Evolutionary conservation across 2,797 vertebrate genomes (phyloP).

Genomic region (Mus spretus): DNA sequence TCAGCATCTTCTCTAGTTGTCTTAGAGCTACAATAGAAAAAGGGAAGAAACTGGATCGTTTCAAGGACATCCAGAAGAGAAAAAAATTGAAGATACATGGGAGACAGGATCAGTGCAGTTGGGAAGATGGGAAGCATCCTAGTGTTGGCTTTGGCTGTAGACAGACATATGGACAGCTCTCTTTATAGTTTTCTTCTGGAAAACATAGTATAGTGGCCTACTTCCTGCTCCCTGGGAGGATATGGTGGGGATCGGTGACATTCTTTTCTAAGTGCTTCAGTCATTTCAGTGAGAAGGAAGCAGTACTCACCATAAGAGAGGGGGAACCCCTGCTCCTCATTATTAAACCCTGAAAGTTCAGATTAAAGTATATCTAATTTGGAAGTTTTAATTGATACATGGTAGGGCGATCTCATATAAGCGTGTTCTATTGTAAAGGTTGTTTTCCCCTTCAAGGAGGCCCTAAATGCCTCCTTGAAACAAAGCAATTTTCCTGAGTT

Average conservation of each 20-base stretch:
- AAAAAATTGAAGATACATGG: neutral
- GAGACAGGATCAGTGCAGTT: neutral
- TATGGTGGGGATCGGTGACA: neutral
- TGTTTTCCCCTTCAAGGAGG: neutral
- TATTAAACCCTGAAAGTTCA: slow-evolving; percentile 9
- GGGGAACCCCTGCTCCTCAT: neutral
- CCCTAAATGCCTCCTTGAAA: slow-evolving; percentile 43
- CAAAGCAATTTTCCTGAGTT: slow-evolving; percentile 30
- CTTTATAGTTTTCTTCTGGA: neutral
- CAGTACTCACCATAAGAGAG: neutral
- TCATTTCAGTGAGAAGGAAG: neutral
- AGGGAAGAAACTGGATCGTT: neutral
- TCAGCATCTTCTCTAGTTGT: neutral
- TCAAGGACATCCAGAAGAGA: neutral
- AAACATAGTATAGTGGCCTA: neutral
- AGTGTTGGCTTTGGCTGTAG: neutral
- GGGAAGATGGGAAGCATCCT: neutral
- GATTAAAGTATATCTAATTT: neutral
- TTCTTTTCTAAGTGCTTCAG: neutral
- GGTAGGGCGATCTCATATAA: neutral
- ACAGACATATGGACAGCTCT: neutral
- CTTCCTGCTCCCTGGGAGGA: neutral
- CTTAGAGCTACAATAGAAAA: neutral
- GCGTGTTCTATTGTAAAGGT: neutral
- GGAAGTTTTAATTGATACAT: neutral